Conservation (phyloP, 1,140 invertebrate genomes). For the Chrysoperla carnea region DNA sequence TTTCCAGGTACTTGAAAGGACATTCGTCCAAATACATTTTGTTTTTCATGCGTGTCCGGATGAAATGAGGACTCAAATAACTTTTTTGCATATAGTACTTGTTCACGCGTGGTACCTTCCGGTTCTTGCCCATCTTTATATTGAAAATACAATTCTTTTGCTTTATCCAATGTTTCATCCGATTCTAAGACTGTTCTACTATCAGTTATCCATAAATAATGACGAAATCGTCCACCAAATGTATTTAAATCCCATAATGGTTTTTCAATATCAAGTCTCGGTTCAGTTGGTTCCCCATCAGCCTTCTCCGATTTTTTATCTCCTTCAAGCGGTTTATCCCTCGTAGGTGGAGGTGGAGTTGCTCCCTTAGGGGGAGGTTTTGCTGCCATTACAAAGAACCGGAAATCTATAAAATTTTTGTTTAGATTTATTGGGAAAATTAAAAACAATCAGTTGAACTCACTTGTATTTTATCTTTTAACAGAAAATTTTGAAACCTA, state of each 20-base stretch:
- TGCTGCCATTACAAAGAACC: too few species aligned
- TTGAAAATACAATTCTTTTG: constrained; percentile 54
- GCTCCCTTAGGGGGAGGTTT: too few species aligned
- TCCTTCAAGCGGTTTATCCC: too few species aligned
- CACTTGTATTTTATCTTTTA: too few species aligned
- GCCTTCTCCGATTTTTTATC: too few species aligned
- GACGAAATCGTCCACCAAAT: constrained; percentile 78
- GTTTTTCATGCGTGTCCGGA: constrained; percentile 95
- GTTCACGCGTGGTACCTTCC: constrained; percentile 47
- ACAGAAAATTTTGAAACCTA: too few species aligned
- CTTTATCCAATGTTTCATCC: constrained; percentile 50
- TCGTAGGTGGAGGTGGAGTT: too few species aligned
- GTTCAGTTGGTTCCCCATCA: too few species aligned
- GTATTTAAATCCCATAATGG: constrained; percentile 86
- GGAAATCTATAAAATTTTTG: too few species aligned
- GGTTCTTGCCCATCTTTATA: constrained; percentile 62
- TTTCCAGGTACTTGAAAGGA: constrained; percentile 97
- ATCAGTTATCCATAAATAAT: constrained; percentile 93
- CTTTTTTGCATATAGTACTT: constrained; percentile 84
- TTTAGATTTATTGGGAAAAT: too few species aligned
- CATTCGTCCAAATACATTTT: constrained; percentile 94
- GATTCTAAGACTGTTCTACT: constrained; percentile 69
- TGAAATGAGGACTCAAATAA: constrained; percentile 96
- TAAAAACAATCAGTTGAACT: too few species aligned
- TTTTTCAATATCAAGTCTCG: constrained; percentile 64